Evolutionary conservation across 2,888 invertebrate genomes (phyloP), one percentile per base, ranked within the genome.

Genomic region (Chymomyza procnemis): DNA sequence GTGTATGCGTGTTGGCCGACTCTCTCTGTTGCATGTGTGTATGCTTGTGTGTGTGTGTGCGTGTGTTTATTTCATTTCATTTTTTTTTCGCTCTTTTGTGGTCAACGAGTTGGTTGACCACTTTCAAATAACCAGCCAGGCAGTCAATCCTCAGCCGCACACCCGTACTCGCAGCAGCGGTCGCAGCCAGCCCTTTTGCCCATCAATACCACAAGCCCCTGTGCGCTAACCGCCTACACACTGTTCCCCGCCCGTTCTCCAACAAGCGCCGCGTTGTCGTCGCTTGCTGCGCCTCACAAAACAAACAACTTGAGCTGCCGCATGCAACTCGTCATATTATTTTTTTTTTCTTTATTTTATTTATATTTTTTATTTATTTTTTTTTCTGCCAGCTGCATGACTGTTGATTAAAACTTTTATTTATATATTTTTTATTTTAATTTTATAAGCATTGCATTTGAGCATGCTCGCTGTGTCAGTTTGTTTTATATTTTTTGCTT

Each of bases 61-160:
- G 76, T 78, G 69, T 75, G 73, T 72, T 77, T 83, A 76, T 78
- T 79, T 80, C 78, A 72, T 79, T 78, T 78, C 79, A 75, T 79
- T 80, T 75, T 80, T 80, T 54, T 58, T 73, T 81, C 80, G 80
- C 88, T 79, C 75, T 81, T 81, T 85, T 88, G 88, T 69, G 89
- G 89, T 89, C 79, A 85, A 79, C 81, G 82, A 89, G 89, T 88
- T 87, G 89, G 89, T 89, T 88, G 89, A 89, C 89, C 89, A 89
- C 89, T 89, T 87, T 82, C 85, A 84, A 84, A 84, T 84, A 78
- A 75, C 69, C 76, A 72, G 73, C 26, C 34, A 34, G 41, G 46
- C 41, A 58, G 58, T 18, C 58, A 34, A 58, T 12, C 18, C 61
- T 67, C 64, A 34, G 61, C 58, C 66, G 67, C 50, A 57, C 66